A percentile compares a stretch with the other conserved stretches of the same genome.
Conservation (phyloP, 2,113 vertebrate genomes). For the Jacana jacana region DNA sequence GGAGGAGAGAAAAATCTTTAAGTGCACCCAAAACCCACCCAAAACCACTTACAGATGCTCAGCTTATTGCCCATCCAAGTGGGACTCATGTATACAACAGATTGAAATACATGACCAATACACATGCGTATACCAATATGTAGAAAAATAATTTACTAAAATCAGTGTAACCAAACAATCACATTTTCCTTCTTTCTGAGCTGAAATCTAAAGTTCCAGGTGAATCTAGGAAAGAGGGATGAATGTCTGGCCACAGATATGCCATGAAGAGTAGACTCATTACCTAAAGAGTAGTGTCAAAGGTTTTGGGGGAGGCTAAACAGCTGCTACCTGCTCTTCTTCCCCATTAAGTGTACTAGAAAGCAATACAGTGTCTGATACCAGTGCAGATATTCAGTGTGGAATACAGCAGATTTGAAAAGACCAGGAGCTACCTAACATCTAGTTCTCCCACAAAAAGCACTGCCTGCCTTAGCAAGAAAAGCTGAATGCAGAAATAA, state of each 20-base stretch:
- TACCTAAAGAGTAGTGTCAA: neutral
- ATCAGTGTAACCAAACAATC: neutral
- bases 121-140: neutral
- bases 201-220: neutral
- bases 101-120: neutral
- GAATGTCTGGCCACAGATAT: neutral
- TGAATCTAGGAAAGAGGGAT: neutral
- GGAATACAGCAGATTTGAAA: neutral
- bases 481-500: slow-evolving; percentile 13
- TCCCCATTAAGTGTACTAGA: neutral
- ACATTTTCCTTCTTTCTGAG: neutral
- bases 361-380: neutral
- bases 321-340: neutral
- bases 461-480: neutral
- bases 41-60: neutral
- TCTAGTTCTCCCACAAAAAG: neutral
- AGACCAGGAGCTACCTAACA: neutral
- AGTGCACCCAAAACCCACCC: neutral
- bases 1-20: neutral
- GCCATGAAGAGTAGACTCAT: neutral
- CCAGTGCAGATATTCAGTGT: neutral
- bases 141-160: neutral
- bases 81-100: neutral
- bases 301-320: neutral
- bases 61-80: neutral